Conservation (phyloP, 2,113 vertebrate genomes). For the Puntigrus tetrazona region DNA sequence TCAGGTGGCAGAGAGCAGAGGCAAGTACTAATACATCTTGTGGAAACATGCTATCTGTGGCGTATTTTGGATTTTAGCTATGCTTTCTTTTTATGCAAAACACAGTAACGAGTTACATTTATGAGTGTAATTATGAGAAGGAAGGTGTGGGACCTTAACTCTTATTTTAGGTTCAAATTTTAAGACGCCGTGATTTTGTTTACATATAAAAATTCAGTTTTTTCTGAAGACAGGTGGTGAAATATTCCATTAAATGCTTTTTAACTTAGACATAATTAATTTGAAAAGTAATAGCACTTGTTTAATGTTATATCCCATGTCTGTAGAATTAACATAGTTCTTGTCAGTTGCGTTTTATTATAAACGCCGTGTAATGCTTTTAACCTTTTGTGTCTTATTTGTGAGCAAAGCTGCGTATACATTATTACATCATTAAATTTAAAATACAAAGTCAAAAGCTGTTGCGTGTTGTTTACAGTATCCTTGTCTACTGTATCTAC, state of each 20-base stretch:
- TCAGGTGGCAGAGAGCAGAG: constrained; percentile 12
- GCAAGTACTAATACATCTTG: background rate
- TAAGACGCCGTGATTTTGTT: background rate
- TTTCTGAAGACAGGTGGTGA: background rate
- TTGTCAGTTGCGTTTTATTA: background rate
- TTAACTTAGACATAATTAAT: background rate
- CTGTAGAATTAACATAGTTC: background rate
- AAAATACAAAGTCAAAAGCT: background rate
- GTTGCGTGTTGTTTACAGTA: background rate
- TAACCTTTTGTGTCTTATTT: background rate
- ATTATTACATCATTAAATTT: background rate
- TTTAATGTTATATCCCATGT: background rate
- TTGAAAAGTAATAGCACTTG: background rate
- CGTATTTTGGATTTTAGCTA: background rate
- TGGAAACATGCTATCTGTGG: background rate
- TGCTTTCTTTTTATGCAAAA: background rate
- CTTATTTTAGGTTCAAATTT: background rate
- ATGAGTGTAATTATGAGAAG: background rate
- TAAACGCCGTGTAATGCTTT: background rate
- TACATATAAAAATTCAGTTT: background rate
- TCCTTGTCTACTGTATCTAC: too few relatives aligned
- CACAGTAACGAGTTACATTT: background rate
- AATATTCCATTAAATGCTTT: background rate
- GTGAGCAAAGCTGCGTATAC: background rate
- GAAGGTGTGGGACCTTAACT: background rate